phyloP scores from a whole-genome alignment of 2,113 vertebrate genomes.

The Mastomys natalensis region DNA sequence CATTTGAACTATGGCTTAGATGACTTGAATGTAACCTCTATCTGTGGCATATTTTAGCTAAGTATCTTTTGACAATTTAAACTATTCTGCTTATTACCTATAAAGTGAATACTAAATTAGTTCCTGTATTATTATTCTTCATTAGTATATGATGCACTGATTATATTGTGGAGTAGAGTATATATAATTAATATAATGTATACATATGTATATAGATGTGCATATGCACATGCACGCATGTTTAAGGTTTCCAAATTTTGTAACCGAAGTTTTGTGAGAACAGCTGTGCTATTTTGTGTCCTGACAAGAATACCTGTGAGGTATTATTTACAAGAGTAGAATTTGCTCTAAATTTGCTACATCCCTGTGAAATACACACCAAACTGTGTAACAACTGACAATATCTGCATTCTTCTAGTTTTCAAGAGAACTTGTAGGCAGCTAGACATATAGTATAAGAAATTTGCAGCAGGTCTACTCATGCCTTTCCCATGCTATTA shows the following conservation, averaged over 20 bases:
- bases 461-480: not conserved
- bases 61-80: not conserved
- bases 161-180: not conserved
- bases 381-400: not conserved
- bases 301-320: not conserved
- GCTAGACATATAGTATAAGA: not conserved
- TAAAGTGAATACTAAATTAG: not conserved
- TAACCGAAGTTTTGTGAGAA: not conserved
- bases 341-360: not conserved
- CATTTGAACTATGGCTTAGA: not conserved
- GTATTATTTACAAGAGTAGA: not conserved
- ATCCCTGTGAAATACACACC: not conserved
- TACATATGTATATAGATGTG: not conserved
- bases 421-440: not conserved
- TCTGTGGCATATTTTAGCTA: not conserved
- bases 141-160: not conserved
- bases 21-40: not conserved
- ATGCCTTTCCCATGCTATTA: not conserved
- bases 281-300: not conserved
- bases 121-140: not conserved
- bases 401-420: not conserved
- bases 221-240: not conserved
- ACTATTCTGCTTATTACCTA: not conserved
- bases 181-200: not conserved
- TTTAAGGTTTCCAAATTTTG: not conserved